A percentile compares a stretch with the other conserved stretches of the same genome.
Conservation (phyloP, 2,797 vertebrate species). For the Cyprinella venusta region DNA sequence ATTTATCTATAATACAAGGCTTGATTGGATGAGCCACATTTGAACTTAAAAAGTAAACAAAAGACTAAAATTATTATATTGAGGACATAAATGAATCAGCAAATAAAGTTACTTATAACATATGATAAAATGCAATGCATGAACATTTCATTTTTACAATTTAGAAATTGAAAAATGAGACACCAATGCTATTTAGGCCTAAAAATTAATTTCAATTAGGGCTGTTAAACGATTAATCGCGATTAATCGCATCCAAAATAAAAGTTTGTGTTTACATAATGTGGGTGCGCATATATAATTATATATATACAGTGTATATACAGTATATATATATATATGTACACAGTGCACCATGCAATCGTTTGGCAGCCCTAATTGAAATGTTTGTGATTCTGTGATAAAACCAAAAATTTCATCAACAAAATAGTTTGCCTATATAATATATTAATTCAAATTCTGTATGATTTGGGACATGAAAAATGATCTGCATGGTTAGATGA, state of each 20-base stretch:
- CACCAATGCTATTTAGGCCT: background rate
- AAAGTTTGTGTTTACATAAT: too few relatives aligned
- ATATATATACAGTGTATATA: too few relatives aligned
- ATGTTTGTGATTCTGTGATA: background rate
- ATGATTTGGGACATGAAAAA: background rate
- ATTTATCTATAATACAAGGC: background rate
- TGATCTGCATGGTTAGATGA: background rate
- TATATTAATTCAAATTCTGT: background rate
- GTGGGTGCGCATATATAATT: too few relatives aligned
- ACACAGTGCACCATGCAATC: too few relatives aligned
- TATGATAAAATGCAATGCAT: background rate
- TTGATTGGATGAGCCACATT: background rate
- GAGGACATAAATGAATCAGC: background rate
- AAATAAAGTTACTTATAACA: background rate
- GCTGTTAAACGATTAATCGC: too few relatives aligned
- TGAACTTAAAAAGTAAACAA: background rate
- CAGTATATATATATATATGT: too few relatives aligned
- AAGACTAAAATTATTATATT: background rate
- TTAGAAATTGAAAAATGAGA: background rate
- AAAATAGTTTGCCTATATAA: background rate
- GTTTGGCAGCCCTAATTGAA: background rate
- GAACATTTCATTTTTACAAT: background rate
- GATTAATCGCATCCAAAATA: too few relatives aligned
- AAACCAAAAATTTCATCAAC: background rate
- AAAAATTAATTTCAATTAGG: too few relatives aligned